Evolutionary conservation across 1,140 invertebrate species (phyloP).

Genomic region (Littorina saxatilis): DNA sequence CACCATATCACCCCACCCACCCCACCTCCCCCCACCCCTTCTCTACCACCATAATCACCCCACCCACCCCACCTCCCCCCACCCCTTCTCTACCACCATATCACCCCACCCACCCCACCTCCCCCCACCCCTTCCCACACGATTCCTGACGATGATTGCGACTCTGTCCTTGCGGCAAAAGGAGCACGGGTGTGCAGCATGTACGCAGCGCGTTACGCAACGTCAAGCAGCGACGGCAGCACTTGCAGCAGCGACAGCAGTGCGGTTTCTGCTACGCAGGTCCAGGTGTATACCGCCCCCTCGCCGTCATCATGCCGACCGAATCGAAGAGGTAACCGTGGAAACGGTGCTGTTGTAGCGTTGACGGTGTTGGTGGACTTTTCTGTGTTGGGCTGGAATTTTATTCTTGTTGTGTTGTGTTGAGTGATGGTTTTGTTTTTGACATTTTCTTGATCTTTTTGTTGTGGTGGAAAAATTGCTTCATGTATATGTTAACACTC

Average conservation of each 20-base stretch:
- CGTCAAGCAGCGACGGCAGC: conserved; percentile 13
- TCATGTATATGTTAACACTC: too few relatives aligned
- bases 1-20: too few relatives aligned
- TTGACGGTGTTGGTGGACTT: not conserved
- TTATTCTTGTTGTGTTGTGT: not conserved
- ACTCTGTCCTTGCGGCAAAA: not conserved
- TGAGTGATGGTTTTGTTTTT: not conserved
- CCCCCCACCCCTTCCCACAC: not conserved
- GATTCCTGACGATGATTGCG: not conserved
- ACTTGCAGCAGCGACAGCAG: conserved; percentile 1
- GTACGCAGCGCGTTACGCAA: not conserved
- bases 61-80: too few relatives aligned
- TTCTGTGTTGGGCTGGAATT: not conserved
- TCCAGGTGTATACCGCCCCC: conserved; percentile 14
- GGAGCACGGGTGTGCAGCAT: not conserved
- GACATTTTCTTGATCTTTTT: not conserved
- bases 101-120: too few relatives aligned
- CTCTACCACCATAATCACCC: too few relatives aligned
- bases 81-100: too few relatives aligned
- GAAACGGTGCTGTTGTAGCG: not conserved
- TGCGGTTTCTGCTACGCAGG: conserved; percentile 1
- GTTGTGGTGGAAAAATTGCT: conserved; percentile 1
- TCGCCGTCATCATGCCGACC: conserved; percentile 3
- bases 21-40: too few relatives aligned
- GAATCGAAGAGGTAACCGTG: conserved; percentile 4